Evolutionary conservation across 2,113 vertebrate species (phyloP), one percentile per base, ranked within the genome.

Genomic region (Elanus axillaris): DNA sequence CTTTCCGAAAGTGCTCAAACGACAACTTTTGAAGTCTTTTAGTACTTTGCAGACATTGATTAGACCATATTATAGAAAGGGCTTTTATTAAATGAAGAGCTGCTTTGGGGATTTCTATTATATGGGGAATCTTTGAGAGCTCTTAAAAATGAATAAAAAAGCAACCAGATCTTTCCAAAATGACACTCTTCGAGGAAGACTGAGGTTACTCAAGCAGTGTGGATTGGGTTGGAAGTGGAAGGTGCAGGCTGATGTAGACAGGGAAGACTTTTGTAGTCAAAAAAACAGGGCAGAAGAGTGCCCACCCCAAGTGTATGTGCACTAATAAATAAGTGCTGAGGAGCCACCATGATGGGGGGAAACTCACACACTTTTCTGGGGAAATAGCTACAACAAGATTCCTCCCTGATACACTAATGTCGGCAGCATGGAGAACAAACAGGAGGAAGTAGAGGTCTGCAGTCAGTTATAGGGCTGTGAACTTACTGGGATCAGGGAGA

Each of bases 231-330:
- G 13, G 25, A 83, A 62, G 66, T 25, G 53, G 66, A 72, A 55
- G 11, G 11, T 52, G 34, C 31, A 86, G 32, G 25, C 10, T 55
- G 12, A 36, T 67, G 27, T 36, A 27, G 14, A 58, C 14, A 62
- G 11, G 27, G 16, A 74, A 82, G 36, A 75, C 50, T 2, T 14
- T n/a, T 90, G 21, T 53, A 86, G 78, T 14, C 13, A 55, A 68
- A 67, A n/a, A 50, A 29, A 0, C 4, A 29, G 1, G 10, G 27
- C 22, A 47, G 12, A 62, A 27, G 2, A 5, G 19, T 69, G 13
- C 8, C n/a, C 45, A 43, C 17, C 34, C 11, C 15, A 83, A 74
- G 2, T 38, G 8, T 47, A 23, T 1, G 1, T 32, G 4, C 31
- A 56, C 16, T 36, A 74, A 73, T 31, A 66, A 40, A 64, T 34